A percentile compares a stretch with the other conserved stretches of the same genome.
Conservation (phyloP, 2,888 invertebrate species). For the Dolichopus griseipennis region DNA sequence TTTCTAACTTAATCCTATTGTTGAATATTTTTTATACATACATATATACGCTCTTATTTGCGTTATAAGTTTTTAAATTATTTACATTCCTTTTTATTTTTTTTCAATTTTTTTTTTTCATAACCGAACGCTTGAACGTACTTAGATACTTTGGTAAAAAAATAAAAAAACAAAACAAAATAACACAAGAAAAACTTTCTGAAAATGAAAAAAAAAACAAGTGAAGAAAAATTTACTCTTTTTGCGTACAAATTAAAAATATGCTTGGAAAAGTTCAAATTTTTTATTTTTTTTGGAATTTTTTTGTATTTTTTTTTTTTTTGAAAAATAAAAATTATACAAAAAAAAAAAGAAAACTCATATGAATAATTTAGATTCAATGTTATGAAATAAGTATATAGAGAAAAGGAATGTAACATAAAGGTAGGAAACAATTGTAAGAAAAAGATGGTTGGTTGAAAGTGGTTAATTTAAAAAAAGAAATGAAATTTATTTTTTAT, state of each 20-base stretch:
- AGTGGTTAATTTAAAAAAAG: not conserved
- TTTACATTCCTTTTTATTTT: no score
- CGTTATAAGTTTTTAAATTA: no score
- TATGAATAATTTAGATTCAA: slow-evolving; percentile 6
- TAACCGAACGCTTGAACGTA: not conserved
- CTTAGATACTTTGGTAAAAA: not conserved
- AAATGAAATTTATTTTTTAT: not conserved
- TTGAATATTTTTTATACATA: no score
- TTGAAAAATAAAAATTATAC: not conserved
- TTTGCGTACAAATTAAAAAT: not conserved
- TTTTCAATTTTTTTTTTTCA: no score
- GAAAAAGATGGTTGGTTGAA: not conserved
- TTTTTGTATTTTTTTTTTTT: no score
- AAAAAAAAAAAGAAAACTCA: not conserved
- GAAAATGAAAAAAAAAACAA: no score
- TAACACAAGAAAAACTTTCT: not conserved
- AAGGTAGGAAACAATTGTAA: not conserved
- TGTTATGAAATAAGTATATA: not conserved
- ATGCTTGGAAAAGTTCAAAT: not conserved
- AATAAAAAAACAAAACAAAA: not conserved
- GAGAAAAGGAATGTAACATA: not conserved
- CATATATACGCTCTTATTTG: no score
- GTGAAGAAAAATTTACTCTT: not conserved
- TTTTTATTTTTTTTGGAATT: no score
- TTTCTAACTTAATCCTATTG: no score